A percentile compares a stretch with the other conserved stretches of the same genome.
phyloP scores from a whole-genome alignment of 2,888 invertebrate species.

The Ceratothoa steindachneri region DNA sequence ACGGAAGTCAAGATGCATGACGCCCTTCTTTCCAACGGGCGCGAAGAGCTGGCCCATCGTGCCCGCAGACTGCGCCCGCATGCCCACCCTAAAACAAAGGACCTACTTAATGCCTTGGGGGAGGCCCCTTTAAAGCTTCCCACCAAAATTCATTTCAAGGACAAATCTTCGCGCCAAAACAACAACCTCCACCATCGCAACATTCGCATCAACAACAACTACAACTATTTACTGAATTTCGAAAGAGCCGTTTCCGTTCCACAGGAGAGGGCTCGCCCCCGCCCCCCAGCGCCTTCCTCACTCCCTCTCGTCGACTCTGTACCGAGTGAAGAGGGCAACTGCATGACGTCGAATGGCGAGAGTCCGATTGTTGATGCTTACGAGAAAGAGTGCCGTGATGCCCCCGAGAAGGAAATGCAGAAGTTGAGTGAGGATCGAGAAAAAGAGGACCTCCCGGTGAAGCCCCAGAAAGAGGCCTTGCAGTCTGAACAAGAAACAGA shows the following conservation, averaged over 20 bases:
- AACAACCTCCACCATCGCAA: constrained; percentile 7
- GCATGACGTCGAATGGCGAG: constrained; percentile 21
- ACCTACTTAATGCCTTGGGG: constrained; percentile 22
- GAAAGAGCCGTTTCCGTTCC: background rate
- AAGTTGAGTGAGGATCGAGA: constrained; percentile 11
- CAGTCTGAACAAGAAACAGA: background rate
- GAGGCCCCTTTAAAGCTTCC: background rate
- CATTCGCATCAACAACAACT: constrained; percentile 18
- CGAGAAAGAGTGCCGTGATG: constrained; percentile 40
- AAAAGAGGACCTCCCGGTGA: background rate
- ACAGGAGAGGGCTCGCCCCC: background rate
- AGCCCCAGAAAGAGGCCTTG: background rate
- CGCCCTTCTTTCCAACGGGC: constrained; percentile 40
- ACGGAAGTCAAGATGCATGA: constrained; percentile 46
- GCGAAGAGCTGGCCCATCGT: constrained; percentile 36
- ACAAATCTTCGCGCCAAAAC: constrained; percentile 21
- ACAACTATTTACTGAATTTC: background rate
- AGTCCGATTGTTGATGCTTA: constrained; percentile 43
- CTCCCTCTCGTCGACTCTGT: constrained; percentile 15
- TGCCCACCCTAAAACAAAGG: constrained; percentile 41
- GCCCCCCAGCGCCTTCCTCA: constrained; percentile 21
- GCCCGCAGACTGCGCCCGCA: constrained; percentile 37
- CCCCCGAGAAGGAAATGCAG: constrained; percentile 40
- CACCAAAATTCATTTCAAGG: background rate
- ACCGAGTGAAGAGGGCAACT: constrained; percentile 22